These are phyloP conservation scores for Sipunculus nudus DNA, from an alignment of 2,888 invertebrate species.

Conservation along the genomic window DNA sequence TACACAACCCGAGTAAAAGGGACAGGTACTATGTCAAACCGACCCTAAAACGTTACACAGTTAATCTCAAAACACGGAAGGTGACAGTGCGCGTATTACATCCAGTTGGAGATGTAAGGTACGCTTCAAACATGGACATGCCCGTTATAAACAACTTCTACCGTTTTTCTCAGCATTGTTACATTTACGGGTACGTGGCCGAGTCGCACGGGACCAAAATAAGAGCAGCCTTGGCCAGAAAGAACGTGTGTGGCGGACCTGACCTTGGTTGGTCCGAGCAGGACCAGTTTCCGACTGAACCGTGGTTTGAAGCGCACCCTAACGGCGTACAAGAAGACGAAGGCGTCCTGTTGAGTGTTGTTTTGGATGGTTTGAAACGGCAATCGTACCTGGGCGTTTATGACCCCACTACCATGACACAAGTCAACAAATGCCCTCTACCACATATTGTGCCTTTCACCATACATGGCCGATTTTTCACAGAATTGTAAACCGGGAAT, in stretches of 20 bases:
- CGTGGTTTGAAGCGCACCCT: constrained; percentile 54
- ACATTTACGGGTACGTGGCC: constrained; percentile 53
- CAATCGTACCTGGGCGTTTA: too few species aligned
- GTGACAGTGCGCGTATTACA: constrained; percentile 32
- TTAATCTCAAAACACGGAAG: constrained; percentile 36
- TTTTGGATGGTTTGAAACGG: too few species aligned
- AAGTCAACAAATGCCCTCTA: too few species aligned
- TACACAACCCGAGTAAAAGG: constrained; percentile 43
- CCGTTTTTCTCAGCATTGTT: constrained; percentile 52
- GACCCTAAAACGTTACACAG: constrained; percentile 45
- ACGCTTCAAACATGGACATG: constrained; percentile 49
- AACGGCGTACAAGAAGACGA: constrained; percentile 48
- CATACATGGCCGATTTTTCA: too few species aligned
- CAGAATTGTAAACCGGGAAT: too few species aligned
- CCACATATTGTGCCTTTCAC: too few species aligned
- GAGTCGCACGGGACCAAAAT: constrained; percentile 48
- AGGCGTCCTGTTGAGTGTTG: constrained; percentile 49
- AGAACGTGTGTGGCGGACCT: constrained; percentile 47
- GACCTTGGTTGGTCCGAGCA: constrained; percentile 45
- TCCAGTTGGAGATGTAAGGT: constrained; percentile 24
- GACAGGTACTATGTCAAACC: constrained; percentile 48
- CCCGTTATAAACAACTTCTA: constrained; percentile 57
- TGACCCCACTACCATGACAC: too few species aligned
- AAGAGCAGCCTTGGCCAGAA: constrained; percentile 53
- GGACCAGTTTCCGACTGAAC: constrained; percentile 54